These are phyloP conservation scores for Daubentonia madagascariensis DNA, from an alignment of 2,113 vertebrate species.

Conservation along the genomic window DNA sequence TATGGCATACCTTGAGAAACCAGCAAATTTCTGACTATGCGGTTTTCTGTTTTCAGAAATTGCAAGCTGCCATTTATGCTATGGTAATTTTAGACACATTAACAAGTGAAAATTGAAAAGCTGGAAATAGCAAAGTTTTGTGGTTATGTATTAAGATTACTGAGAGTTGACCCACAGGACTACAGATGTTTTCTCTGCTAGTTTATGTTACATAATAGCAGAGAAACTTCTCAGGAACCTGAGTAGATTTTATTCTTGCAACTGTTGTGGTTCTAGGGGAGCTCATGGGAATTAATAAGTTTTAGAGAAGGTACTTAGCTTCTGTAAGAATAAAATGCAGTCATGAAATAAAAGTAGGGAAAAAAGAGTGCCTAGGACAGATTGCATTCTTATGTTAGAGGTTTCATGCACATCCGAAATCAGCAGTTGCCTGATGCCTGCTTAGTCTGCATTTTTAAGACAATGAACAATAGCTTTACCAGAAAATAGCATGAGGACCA, in stretches of 20 bases:
- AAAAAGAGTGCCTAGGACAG: background rate
- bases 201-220: background rate
- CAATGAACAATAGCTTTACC: background rate
- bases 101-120: slow-evolving; percentile 46
- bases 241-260: background rate
- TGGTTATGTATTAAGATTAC: slow-evolving; percentile 16
- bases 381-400: background rate
- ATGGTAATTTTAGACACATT: background rate
- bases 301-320: background rate
- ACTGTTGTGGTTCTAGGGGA: background rate
- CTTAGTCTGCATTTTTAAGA: background rate
- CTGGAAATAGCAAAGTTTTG: background rate
- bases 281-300: background rate
- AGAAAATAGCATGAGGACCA: background rate
- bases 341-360: background rate
- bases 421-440: background rate
- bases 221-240: background rate
- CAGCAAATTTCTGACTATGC: background rate
- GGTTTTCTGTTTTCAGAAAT: background rate
- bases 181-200: background rate
- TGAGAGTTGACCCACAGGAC: background rate
- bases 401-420: background rate
- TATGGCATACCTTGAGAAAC: background rate
- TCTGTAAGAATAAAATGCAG: background rate
- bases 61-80: background rate